A percentile compares a stretch with the other conserved stretches of the same genome.
Conservation (phyloP, 2,113 vertebrate genomes). For the Rhodinocichla rosea region DNA sequence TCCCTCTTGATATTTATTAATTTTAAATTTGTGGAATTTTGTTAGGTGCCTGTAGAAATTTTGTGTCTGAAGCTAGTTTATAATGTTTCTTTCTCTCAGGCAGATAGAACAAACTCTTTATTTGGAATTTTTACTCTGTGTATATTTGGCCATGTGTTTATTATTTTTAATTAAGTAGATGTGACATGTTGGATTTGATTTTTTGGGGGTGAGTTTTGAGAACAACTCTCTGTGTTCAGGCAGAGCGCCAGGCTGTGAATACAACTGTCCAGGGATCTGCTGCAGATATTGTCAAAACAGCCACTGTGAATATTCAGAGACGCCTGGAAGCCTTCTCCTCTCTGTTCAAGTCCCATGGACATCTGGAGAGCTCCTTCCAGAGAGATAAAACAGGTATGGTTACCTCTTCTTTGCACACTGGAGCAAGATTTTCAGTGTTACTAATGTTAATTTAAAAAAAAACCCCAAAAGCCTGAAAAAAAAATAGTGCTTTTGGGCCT, state of each 20-base stretch:
- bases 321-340: constrained; percentile 75
- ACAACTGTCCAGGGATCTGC: constrained; percentile 96
- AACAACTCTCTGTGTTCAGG: constrained; percentile 67
- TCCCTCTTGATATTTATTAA: neutral
- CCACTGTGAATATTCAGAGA: constrained; percentile 92
- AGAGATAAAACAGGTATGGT: constrained; percentile 45
- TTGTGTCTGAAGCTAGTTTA: neutral
- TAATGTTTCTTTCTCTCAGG: neutral
- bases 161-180: neutral
- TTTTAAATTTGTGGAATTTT: neutral
- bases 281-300: constrained; percentile 93
- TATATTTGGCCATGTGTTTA: neutral
- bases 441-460: neutral
- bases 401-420: neutral
- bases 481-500: neutral
- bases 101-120: neutral
- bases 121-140: neutral
- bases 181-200: neutral
- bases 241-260: constrained; percentile 95
- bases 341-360: constrained; percentile 80
- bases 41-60: neutral
- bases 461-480: neutral
- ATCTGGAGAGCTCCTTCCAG: constrained; percentile 65
- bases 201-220: neutral
- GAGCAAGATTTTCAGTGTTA: neutral